Conservation (phyloP, 2,113 vertebrate species). For the Chitala chitala region DNA sequence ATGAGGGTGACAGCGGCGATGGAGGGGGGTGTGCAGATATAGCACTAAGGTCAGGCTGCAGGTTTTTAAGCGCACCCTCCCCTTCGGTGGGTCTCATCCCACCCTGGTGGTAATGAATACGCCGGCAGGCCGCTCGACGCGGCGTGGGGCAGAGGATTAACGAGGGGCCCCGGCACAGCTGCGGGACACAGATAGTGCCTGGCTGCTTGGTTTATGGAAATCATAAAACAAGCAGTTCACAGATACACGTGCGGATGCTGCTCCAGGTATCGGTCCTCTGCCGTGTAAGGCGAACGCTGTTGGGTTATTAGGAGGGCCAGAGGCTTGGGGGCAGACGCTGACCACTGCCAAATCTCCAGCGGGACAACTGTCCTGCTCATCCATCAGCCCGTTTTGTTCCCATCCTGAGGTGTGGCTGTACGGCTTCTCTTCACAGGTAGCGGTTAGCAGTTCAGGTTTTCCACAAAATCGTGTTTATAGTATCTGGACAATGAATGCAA, state of each 20-base stretch:
- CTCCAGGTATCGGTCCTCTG: neutral
- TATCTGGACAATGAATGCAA: neutral
- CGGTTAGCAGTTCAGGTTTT: neutral
- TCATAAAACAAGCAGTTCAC: conserved; percentile 20
- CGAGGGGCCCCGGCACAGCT: conserved; percentile 23
- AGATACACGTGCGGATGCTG: neutral
- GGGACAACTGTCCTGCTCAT: neutral
- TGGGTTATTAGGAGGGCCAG: neutral
- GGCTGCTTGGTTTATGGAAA: conserved; percentile 25
- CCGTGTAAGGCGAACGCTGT: neutral
- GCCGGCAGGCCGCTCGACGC: conserved; percentile 25
- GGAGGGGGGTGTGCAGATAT: too few species aligned
- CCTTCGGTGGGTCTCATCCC: neutral
- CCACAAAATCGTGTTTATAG: neutral
- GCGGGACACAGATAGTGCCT: conserved; percentile 28
- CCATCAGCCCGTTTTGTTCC: neutral
- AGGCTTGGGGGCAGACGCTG: neutral
- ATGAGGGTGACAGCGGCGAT: neutral
- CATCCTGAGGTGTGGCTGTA: neutral
- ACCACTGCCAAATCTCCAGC: neutral
- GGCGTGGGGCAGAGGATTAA: conserved; percentile 28
- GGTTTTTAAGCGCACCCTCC: conserved; percentile 3
- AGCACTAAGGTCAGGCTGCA: too few species aligned
- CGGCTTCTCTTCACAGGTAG: neutral
- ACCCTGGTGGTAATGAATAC: neutral